Evolutionary conservation across 1,140 invertebrate genomes (phyloP), one percentile per base, ranked within the genome.

Genomic region (Gonatopus flavifemur): DNA sequence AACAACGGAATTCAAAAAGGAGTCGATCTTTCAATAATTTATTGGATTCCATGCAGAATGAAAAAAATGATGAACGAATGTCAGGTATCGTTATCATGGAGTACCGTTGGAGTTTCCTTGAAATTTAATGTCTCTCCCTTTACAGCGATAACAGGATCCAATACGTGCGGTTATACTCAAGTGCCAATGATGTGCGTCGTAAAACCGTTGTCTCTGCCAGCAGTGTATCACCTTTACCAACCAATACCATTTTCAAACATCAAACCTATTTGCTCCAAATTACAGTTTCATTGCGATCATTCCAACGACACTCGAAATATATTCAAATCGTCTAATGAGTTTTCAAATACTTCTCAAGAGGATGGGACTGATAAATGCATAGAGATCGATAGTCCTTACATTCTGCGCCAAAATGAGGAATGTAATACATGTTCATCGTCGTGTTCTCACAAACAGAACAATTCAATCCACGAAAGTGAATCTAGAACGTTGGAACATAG

Each of bases 151-250:
- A 78, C 79, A 0, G 80, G 80, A 50, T 75, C 79, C 3, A 73
- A 78, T 33, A 74, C 80, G 12, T 78, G 77, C 33, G 78, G 77
- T 43, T 83, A 82, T 55, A 75, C 80, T 0, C 57, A 72, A 3
- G 69, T 80, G 51, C 77, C 79, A 8, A 62, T 81, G 37, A 72
- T 77, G 3, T 80, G 78, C 19, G 45, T 78, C 0, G 72, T 80
- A 67, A 81, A 83, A 51, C 79, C 81, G 0, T 71, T 82, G 56
- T 82, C 81, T 7, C 59, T 83, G 38, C 79, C 81, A 2, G 49
- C 65, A 0, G 69, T 79, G 60, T 77, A 75, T 50, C 66, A 64
- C 2, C 21, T 74, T 5, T 72, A 71, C 32, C 69, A 72, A 18
- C 70, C 73, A 2, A 44, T 72, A 13, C 51, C 70, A 4, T 48